Conservation (phyloP, 2,113 vertebrate genomes). For the Plestiodon gilberti region DNA sequence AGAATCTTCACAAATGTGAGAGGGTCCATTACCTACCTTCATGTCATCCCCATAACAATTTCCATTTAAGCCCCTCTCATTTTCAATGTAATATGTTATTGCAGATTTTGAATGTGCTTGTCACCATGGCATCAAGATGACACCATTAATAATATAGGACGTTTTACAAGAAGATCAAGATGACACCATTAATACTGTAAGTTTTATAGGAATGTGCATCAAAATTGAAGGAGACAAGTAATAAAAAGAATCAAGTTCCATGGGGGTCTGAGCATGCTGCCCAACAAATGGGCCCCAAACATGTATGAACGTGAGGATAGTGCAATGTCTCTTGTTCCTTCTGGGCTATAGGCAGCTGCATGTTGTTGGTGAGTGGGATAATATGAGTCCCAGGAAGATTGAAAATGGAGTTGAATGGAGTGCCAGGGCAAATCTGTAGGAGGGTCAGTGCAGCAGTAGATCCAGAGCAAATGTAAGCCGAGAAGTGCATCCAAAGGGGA, state of each 20-base stretch:
- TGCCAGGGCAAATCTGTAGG: neutral
- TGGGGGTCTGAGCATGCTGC: neutral
- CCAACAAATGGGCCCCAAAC: neutral
- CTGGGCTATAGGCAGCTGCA: neutral
- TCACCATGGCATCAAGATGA: neutral
- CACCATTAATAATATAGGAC: slow-evolving; percentile 13
- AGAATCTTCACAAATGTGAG: neutral
- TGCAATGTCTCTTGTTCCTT: neutral
- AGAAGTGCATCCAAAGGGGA: neutral
- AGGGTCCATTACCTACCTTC: neutral
- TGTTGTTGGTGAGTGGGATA: neutral
- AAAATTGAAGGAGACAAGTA: neutral
- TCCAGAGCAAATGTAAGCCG: neutral
- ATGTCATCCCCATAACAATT: neutral
- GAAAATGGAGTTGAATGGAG: neutral
- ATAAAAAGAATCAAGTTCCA: no score
- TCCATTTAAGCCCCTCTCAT: slow-evolving; percentile 20
- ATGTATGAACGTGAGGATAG: neutral
- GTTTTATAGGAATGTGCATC: neutral
- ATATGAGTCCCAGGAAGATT: neutral
- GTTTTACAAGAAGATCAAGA: neutral
- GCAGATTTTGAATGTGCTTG: neutral
- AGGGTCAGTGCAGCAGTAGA: neutral
- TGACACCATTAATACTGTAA: slow-evolving; percentile 20
- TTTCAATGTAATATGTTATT: neutral